A percentile compares a stretch with the other conserved stretches of the same genome.
phyloP scores from a whole-genome alignment of 2,888 invertebrate genomes.

The Acanthosepion pharaonis region DNA sequence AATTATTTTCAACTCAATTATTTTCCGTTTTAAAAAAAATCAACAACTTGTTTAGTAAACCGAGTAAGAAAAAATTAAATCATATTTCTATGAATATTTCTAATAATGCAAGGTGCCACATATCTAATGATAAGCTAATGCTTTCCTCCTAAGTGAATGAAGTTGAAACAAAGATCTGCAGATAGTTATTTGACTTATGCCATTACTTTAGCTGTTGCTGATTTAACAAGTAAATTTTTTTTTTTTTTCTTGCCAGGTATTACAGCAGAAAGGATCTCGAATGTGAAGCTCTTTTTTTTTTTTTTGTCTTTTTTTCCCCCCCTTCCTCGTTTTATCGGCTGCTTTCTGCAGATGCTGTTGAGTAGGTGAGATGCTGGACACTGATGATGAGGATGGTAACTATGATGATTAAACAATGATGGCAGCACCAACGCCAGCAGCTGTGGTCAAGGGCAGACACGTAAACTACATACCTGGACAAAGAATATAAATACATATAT shows the following conservation, averaged over 20 bases:
- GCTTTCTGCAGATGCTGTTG: slow-evolving; percentile 33
- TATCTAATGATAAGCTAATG: too few species aligned
- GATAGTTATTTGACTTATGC: background rate
- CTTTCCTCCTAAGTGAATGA: too few species aligned
- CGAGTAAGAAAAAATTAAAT: too few species aligned
- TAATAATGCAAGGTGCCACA: too few species aligned
- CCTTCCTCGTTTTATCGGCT: slow-evolving; percentile 33
- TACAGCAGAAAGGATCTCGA: slow-evolving; percentile 94
- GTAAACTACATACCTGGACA: slow-evolving; percentile 33
- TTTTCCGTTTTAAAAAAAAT: too few species aligned
- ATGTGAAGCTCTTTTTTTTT: slow-evolving; percentile 81
- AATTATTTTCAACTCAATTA: too few species aligned
- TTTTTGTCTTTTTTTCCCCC: too few species aligned
- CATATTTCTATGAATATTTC: too few species aligned
- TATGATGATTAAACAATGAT: background rate
- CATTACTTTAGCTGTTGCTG: background rate
- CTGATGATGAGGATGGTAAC: background rate
- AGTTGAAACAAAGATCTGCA: background rate
- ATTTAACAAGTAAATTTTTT: background rate
- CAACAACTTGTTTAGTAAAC: too few species aligned
- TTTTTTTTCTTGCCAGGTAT: slow-evolving; percentile 75
- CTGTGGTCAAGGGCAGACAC: slow-evolving; percentile 22
- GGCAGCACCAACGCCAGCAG: background rate
- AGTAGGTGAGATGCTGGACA: background rate
- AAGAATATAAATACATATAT: background rate